phyloP scores from a whole-genome alignment of 1,140 invertebrate species.

The Conus ventricosus region DNA sequence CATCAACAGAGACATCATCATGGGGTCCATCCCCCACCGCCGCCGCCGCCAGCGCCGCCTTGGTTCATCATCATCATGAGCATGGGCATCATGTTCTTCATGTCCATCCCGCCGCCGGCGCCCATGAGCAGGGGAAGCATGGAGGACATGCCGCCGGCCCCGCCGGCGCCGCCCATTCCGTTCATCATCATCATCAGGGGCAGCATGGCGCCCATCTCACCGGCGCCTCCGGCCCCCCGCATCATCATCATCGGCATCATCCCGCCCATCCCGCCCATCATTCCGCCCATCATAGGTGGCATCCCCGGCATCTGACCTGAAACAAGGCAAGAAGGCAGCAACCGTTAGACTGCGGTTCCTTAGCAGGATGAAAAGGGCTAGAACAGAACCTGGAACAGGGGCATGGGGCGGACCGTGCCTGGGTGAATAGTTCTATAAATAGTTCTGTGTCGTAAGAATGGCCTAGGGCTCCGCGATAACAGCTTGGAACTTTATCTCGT shows the following conservation, averaged over 20 bases:
- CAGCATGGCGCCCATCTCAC: background rate
- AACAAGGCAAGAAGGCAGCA: background rate
- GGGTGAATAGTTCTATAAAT: too few relatives aligned
- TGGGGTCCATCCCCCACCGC: background rate
- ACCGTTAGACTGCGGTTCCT: too few relatives aligned
- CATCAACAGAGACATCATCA: background rate
- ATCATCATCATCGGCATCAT: background rate
- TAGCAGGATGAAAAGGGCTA: too few relatives aligned
- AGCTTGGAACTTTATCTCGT: too few relatives aligned
- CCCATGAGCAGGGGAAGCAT: slow-evolving; percentile 5
- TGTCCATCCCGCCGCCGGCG: background rate
- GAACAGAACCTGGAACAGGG: too few relatives aligned
- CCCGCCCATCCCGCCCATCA: slow-evolving; percentile 5
- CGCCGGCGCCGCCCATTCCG: slow-evolving; percentile 3
- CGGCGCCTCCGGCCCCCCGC: slow-evolving; percentile 5
- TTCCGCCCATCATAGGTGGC: background rate
- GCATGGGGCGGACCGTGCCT: too few relatives aligned
- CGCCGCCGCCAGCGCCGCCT: background rate
- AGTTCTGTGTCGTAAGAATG: too few relatives aligned
- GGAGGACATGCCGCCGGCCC: background rate
- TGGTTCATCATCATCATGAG: slow-evolving; percentile 16
- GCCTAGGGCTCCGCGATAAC: too few relatives aligned
- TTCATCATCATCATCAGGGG: slow-evolving; percentile 26
- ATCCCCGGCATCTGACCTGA: background rate
- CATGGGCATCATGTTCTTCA: background rate